phyloP scores from a whole-genome alignment of 2,797 vertebrate species.

The Urophycis tenuis region DNA sequence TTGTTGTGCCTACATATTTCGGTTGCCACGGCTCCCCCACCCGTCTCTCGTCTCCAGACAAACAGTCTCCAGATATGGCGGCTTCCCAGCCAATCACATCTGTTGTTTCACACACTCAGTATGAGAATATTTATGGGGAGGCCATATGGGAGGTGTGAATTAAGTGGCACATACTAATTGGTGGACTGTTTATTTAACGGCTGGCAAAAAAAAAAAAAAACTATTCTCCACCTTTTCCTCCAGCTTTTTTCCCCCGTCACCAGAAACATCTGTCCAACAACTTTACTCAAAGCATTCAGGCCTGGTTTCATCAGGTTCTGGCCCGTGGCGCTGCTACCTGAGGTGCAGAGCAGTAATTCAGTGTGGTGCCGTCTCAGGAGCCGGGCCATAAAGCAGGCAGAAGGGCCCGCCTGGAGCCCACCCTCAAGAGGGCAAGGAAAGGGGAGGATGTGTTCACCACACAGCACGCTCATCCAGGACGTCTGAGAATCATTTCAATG shows the following conservation, averaged over 20 bases:
- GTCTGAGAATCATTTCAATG: too few relatives aligned
- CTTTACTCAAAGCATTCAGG: neutral
- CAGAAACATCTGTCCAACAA: too few relatives aligned
- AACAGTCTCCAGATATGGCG: constrained; percentile 24
- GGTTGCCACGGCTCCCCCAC: constrained; percentile 18
- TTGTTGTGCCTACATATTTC: constrained; percentile 23
- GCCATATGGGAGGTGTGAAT: neutral
- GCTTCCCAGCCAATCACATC: constrained; percentile 11
- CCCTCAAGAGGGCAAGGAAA: neutral
- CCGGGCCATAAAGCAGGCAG: neutral
- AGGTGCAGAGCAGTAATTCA: neutral
- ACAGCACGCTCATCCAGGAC: too few relatives aligned
- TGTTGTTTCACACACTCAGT: neutral
- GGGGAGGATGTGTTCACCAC: too few relatives aligned
- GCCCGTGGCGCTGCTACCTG: neutral
- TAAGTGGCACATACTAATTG: constrained; percentile 5
- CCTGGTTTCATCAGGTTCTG: neutral
- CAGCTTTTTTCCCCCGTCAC: too few relatives aligned
- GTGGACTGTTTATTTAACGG: neutral
- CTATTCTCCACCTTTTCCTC: too few relatives aligned
- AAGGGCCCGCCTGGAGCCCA: neutral
- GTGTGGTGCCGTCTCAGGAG: neutral
- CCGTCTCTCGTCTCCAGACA: constrained; percentile 26
- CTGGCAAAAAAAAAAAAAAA: too few relatives aligned
- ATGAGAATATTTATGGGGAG: constrained; percentile 1